Conservation (phyloP, 2,797 vertebrate genomes). For the Falco rusticolus region DNA sequence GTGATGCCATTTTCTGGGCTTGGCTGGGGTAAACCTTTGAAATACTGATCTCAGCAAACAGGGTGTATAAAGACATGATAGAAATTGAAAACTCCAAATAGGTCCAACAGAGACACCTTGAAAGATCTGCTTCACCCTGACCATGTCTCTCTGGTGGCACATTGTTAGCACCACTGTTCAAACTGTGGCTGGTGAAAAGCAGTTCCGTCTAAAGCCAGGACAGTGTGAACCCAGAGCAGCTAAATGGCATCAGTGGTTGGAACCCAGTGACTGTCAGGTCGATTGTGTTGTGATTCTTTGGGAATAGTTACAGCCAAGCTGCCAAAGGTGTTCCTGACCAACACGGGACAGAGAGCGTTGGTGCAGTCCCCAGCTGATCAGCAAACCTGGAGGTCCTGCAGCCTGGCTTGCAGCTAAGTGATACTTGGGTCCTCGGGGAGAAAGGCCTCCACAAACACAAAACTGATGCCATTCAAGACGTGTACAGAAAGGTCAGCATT, state of each 20-base stretch:
- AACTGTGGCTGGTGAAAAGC: background rate
- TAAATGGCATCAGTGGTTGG: background rate
- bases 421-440: background rate
- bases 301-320: background rate
- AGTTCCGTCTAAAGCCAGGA: background rate
- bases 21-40: background rate
- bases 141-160: background rate
- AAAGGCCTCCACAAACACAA: background rate
- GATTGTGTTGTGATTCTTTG: background rate
- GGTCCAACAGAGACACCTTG: background rate
- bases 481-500: background rate
- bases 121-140: background rate
- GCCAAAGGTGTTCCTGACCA: background rate
- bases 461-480: background rate
- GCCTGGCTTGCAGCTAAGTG: background rate
- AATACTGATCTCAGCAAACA: background rate
- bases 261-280: background rate
- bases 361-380: background rate
- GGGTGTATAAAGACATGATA: background rate
- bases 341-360: background rate
- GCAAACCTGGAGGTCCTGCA: background rate
- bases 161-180: background rate
- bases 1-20: background rate
- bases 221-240: background rate
- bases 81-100: background rate